Base-by-base conservation (phyloP, 2,888 invertebrate genomes). In the Zygogramma bicolorata region DNA sequence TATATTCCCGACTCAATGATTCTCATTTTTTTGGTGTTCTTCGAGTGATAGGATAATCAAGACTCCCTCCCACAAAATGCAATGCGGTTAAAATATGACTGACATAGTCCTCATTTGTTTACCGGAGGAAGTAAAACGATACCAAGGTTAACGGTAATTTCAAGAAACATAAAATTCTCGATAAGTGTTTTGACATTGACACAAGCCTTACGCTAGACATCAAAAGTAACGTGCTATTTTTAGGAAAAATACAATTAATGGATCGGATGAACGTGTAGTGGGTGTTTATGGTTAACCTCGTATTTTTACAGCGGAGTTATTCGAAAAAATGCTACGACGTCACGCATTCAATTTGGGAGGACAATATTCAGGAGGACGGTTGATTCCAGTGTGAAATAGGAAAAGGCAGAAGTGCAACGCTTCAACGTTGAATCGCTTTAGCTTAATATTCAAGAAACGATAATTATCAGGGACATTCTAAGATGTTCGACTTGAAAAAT, bases 161-260 rank as follows among this genome's bases (percentile, higher is more conserved):
- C 20, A 40, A 27, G 62, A 63, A 46, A 6, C 31, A 29, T 63
- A 42, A 46, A 63, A 46, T 29, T 62, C 46, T 63, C 46, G n/a
- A 46, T 27, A 29, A 63, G 62, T 63, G 46, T 42, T 53, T 46
- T 63, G 62, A 63, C 62, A 63, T 63, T 46, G 62, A 63, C 62
- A 63, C 46, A 31, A 63, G 62, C 62, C 46, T 63, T 27, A 62
- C 40, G 25, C 62, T 25, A 40, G 13, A 31, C 62, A n/a, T n/a
- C 46, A 63, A 29, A 63, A 27, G 29, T 27, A 5, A 20, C 46
- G 46, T 46, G 42, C 29, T 63, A 63, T 63, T 63, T 63, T 63
- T 46, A 27, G 40, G 38, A 7, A 4, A 63, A 10, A 53, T 53
- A 25, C 25, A 25, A 53, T 53, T 22, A 34, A 31, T 31, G 59